Evolutionary conservation across 2,113 vertebrate species (phyloP).

Genomic region (Microcebus ravelobensis): DNA sequence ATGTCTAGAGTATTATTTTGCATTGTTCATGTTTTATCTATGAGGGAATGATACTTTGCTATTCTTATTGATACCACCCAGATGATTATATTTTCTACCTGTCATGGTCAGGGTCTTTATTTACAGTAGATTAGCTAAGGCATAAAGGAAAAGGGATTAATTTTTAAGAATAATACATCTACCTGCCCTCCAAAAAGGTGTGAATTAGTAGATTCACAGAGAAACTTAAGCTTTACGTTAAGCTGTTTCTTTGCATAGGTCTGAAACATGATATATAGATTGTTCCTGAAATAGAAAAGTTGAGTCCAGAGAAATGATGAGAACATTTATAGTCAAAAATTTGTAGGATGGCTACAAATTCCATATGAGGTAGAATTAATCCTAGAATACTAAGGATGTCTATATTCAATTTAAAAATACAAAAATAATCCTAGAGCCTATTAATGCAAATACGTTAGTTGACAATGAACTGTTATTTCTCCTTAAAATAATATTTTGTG

Average conservation of each 20-base stretch:
- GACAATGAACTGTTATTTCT: background rate
- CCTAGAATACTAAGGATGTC: background rate
- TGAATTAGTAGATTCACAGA: background rate
- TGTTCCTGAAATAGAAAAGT: background rate
- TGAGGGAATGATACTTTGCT: background rate
- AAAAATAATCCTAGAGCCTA: background rate
- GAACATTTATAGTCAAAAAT: background rate
- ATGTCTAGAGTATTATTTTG: background rate
- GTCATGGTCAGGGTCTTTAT: background rate
- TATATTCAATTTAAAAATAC: conserved; percentile 11
- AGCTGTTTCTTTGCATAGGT: background rate
- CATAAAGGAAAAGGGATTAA: background rate
- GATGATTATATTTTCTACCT: background rate
- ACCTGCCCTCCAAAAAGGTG: background rate
- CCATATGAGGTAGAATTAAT: background rate
- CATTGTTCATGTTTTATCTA: background rate
- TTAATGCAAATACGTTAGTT: background rate
- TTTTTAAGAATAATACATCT: background rate
- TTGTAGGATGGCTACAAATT: background rate
- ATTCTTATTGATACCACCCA: background rate
- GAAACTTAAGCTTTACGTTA: background rate
- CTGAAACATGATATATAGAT: background rate
- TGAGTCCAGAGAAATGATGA: background rate
- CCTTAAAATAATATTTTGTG: background rate
- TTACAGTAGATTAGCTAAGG: background rate